Conservation (phyloP, 2,888 invertebrate species). For the Synergus itoensis region DNA sequence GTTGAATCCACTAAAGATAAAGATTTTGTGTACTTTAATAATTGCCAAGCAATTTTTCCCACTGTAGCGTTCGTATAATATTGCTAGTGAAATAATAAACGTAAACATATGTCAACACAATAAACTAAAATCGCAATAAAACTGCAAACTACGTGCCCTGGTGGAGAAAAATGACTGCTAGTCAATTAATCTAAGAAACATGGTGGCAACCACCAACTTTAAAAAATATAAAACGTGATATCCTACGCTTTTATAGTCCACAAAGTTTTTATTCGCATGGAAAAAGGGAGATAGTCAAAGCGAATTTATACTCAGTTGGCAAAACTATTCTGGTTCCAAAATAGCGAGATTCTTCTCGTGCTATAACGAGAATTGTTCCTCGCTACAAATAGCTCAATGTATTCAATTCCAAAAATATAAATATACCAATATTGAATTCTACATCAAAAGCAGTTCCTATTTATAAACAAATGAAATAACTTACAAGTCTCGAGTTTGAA, state of each 20-base stretch:
- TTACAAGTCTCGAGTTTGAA: background rate
- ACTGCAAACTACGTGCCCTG: background rate
- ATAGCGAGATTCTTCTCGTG: background rate
- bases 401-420: background rate
- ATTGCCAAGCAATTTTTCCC: no score
- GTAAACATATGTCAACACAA: background rate
- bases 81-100: no score
- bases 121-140: background rate
- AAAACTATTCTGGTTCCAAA: background rate
- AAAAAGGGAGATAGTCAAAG: conserved; percentile 1
- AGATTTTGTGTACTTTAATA: no score
- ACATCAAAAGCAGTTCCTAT: background rate
- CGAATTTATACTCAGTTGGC: conserved; percentile 1
- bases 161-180: background rate
- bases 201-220: background rate
- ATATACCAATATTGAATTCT: background rate
- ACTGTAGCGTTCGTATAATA: no score
- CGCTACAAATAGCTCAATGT: background rate
- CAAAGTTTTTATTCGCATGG: conserved; percentile 1
- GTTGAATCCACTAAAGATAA: no score
- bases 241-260: background rate
- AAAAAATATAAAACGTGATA: conserved; percentile 7
- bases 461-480: background rate
- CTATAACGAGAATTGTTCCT: background rate
- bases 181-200: conserved; percentile 7